phyloP scores from a whole-genome alignment of 2,888 invertebrate genomes.

The Cheilosia impressa region DNA sequence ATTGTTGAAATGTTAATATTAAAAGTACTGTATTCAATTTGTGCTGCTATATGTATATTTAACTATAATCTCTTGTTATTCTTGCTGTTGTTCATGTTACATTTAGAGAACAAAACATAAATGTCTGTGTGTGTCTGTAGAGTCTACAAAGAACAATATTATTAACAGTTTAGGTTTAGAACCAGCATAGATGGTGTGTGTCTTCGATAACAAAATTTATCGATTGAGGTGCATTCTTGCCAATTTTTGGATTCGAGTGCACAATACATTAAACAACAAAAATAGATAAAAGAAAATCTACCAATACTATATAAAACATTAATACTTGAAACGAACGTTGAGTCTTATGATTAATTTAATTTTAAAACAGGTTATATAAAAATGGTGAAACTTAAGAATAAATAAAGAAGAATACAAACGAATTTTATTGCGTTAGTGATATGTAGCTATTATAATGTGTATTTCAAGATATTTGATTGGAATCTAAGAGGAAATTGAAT shows the following conservation, averaged over 20 bases:
- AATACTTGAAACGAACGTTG: conserved; percentile 75
- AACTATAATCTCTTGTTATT: conserved; percentile 59
- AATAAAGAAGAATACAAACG: conserved; percentile 60
- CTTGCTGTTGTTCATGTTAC: conserved; percentile 70
- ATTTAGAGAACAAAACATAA: conserved; percentile 50
- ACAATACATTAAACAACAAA: conserved; percentile 35
- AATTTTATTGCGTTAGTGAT: conserved; percentile 75
- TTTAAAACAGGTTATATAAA: conserved; percentile 77
- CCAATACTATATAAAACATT: conserved; percentile 28
- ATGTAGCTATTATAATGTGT: conserved; percentile 59
- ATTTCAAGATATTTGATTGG: conserved; percentile 43
- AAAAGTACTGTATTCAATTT: conserved; percentile 47
- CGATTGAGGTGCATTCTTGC: conserved; percentile 70
- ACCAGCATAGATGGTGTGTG: conserved; percentile 20
- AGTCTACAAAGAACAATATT: conserved; percentile 27
- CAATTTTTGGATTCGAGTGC: conserved; percentile 73
- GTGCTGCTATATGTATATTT: conserved; percentile 59
- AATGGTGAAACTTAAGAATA: conserved; percentile 36
- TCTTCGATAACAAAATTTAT: conserved; percentile 54
- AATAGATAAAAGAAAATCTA: conserved; percentile 35
- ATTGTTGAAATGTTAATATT: conserved; percentile 63
- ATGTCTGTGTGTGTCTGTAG: conserved; percentile 23
- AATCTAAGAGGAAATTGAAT: conserved; percentile 50
- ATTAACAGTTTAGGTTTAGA: conserved; percentile 21
- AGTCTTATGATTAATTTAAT: conserved; percentile 77